Conservation (phyloP, 2,888 invertebrate species). For the Blomia tropicalis region DNA sequence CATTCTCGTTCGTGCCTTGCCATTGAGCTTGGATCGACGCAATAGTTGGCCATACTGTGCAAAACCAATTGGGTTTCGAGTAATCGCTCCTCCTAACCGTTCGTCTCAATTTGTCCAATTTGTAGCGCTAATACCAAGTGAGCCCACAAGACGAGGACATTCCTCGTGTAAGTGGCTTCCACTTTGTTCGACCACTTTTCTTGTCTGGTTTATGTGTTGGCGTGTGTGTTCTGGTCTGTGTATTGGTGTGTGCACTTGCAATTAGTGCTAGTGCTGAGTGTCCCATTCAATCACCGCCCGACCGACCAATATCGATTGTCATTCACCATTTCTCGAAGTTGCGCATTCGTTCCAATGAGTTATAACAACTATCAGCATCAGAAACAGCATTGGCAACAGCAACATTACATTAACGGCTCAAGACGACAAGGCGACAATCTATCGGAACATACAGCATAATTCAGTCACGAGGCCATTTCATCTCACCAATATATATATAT, state of each 20-base stretch:
- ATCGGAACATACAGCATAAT: too few species aligned
- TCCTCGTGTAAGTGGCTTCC: constrained; percentile 7
- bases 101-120: constrained; percentile 14
- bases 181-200: background rate
- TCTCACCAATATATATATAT: too few species aligned
- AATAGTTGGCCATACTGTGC: background rate
- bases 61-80: background rate
- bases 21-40: constrained; percentile 11
- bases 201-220: background rate
- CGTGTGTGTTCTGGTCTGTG: background rate
- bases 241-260: background rate
- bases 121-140: constrained; percentile 8
- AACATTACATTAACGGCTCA: too few species aligned
- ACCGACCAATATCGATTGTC: too few species aligned
- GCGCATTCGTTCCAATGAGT: too few species aligned
- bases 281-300: background rate
- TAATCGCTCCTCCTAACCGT: constrained; percentile 5
- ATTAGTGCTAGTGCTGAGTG: background rate
- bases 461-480: too few species aligned
- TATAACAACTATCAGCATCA: too few species aligned
- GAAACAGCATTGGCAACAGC: too few species aligned
- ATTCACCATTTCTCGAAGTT: too few species aligned
- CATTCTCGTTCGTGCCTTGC: constrained; percentile 9
- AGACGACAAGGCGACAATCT: too few species aligned
- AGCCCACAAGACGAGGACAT: background rate